These are phyloP conservation scores for Drosophila pseudoananassae DNA, from an alignment of 1,140 invertebrate genomes.

Conservation along the genomic window DNA sequence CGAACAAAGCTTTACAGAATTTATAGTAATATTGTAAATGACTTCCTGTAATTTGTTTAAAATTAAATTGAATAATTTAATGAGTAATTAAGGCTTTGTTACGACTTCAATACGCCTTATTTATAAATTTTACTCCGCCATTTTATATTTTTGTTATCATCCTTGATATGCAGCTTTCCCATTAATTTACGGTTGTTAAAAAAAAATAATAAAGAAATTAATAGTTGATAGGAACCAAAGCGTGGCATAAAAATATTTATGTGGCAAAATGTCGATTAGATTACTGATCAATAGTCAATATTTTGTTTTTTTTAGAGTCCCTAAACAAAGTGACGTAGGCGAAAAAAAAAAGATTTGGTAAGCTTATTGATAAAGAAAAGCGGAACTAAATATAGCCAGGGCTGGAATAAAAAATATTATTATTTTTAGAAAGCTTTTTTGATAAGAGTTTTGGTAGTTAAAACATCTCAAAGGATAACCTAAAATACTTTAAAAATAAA, in stretches of 20 bases:
- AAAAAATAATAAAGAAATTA: constrained; percentile 17
- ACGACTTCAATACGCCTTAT: background rate
- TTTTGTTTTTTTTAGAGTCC: constrained; percentile 2
- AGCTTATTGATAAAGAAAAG: background rate
- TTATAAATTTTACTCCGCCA: constrained; percentile 21
- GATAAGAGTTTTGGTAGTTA: too few species aligned
- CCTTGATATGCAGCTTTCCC: background rate
- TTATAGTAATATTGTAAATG: background rate
- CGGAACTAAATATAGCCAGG: background rate
- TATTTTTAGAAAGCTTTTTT: background rate
- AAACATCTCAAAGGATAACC: too few species aligned
- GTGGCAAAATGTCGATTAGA: constrained; percentile 26
- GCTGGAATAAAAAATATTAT: background rate
- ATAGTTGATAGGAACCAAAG: constrained; percentile 19
- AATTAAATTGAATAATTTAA: background rate
- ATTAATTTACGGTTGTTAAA: background rate
- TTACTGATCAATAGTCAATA: constrained; percentile 20
- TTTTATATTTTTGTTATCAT: constrained; percentile 13
- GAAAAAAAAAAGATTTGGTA: background rate
- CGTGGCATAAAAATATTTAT: constrained; percentile 22
- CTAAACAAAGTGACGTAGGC: background rate
- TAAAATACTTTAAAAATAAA: constrained; percentile 4
- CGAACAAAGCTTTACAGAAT: background rate
- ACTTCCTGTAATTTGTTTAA: background rate
- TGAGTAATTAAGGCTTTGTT: background rate